phyloP scores from a whole-genome alignment of 2,888 invertebrate genomes.

The Glaucopsyche alexis region DNA sequence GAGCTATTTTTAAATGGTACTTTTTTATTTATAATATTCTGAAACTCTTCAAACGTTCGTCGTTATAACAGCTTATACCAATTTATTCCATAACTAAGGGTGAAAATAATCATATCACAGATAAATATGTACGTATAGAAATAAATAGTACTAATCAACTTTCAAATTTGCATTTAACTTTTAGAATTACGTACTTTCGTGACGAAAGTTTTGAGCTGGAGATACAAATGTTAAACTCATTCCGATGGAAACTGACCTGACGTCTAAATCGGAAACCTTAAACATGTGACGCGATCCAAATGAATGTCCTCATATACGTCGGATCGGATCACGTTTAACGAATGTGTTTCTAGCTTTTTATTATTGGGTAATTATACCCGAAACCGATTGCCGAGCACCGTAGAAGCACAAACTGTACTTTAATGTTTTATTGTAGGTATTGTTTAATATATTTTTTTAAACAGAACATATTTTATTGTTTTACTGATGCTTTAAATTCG shows the following conservation, averaged over 20 bases:
- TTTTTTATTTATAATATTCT: too few species aligned
- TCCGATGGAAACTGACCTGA: background rate
- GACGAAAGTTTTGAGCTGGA: conserved; percentile 12
- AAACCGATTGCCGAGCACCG: conserved; percentile 18
- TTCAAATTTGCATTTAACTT: conserved; percentile 57
- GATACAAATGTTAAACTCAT: background rate
- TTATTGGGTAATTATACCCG: conserved; percentile 10
- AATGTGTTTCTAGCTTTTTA: background rate
- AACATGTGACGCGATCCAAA: background rate
- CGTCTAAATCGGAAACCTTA: background rate
- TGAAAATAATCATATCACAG: conserved; percentile 74
- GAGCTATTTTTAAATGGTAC: background rate
- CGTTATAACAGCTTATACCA: conserved; percentile 38
- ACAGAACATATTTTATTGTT: background rate
- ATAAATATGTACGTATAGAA: conserved; percentile 66
- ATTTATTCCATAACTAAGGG: conserved; percentile 45
- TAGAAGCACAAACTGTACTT: conserved; percentile 27
- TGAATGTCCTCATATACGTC: background rate
- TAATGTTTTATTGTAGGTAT: background rate
- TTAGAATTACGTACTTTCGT: conserved; percentile 35
- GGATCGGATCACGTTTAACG: background rate
- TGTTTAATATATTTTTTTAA: conserved; percentile 24
- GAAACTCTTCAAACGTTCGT: conserved; percentile 37
- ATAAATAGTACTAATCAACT: conserved; percentile 50
- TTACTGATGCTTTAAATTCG: conserved; percentile 25